Conservation (phyloP, 1,140 invertebrate genomes). For the Cherax quadricarinatus region DNA sequence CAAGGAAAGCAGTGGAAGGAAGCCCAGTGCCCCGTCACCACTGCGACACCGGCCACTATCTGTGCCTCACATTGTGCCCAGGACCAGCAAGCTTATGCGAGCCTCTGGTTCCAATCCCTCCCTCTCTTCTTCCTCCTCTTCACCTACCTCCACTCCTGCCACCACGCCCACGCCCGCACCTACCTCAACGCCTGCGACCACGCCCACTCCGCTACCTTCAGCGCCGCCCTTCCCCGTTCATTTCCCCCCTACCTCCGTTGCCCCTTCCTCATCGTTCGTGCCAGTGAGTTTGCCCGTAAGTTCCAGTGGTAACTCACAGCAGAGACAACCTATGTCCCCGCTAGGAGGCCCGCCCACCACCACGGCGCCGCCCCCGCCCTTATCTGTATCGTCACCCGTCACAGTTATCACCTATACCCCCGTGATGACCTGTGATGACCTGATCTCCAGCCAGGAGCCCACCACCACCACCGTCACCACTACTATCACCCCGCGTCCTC, state of each 20-base stretch:
- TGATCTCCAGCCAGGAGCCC: constrained; percentile 53
- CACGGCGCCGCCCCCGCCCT: constrained; percentile 75
- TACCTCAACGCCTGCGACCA: constrained; percentile 19
- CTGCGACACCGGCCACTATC: constrained; percentile 63
- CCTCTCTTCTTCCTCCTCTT: constrained; percentile 69
- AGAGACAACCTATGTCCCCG: constrained; percentile 40
- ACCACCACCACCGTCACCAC: constrained; percentile 75
- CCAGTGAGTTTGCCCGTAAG: constrained; percentile 19
- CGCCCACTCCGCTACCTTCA: constrained; percentile 18
- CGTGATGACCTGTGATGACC: constrained; percentile 73
- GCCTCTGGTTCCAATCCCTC: constrained; percentile 71
- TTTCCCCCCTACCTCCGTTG: neutral
- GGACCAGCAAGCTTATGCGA: constrained; percentile 62
- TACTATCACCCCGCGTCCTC: constrained; percentile 74
- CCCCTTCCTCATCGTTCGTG: constrained; percentile 20
- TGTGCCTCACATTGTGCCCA: constrained; percentile 71
- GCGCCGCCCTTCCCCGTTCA: constrained; percentile 36
- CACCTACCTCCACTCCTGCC: constrained; percentile 48
- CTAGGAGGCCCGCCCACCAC: constrained; percentile 73
- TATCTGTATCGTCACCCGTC: constrained; percentile 76
- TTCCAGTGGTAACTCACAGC: neutral
- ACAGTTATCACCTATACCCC: constrained; percentile 74
- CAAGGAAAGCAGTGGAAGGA: constrained; percentile 18
- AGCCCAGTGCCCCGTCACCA: constrained; percentile 47
- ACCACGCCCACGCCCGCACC: constrained; percentile 28